Conservation (phyloP, 2,113 vertebrate species). For the Struthidea cinerea region DNA sequence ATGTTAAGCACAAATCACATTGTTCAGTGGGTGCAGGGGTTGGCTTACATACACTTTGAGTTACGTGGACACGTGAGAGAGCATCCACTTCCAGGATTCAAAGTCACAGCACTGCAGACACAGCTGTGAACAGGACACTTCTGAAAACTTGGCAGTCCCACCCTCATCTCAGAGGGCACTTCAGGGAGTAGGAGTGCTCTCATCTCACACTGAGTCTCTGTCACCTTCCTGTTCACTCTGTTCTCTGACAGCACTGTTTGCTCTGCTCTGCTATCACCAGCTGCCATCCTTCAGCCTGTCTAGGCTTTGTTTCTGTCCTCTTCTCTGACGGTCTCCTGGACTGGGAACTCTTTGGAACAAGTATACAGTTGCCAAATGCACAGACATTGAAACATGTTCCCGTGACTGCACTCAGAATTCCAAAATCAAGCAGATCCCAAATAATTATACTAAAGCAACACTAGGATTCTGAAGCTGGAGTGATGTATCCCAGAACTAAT, state of each 20-base stretch:
- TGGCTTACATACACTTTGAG: not conserved
- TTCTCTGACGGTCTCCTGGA: not conserved
- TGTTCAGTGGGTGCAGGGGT: not conserved
- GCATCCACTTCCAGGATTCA: not conserved
- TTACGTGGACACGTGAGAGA: fast-evolving
- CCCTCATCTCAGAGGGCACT: not conserved
- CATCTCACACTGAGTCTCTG: not conserved
- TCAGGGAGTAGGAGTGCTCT: not conserved
- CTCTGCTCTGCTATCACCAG: not conserved
- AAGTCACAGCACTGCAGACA: not conserved
- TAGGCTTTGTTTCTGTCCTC: not conserved
- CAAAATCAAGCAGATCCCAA: not conserved
- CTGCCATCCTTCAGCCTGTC: not conserved
- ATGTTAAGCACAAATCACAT: not conserved
- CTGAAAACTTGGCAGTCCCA: not conserved
- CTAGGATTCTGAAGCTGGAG: not conserved
- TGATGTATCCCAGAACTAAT: not conserved
- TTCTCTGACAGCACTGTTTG: not conserved
- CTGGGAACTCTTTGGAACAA: not conserved
- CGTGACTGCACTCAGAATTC: not conserved
- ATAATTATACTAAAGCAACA: not conserved
- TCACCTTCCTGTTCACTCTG: not conserved
- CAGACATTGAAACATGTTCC: not conserved
- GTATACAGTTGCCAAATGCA: not conserved
- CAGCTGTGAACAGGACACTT: not conserved